Evolutionary conservation across 2,113 vertebrate species (phyloP), one percentile per base, ranked within the genome.

Genomic region (Grus americana): DNA sequence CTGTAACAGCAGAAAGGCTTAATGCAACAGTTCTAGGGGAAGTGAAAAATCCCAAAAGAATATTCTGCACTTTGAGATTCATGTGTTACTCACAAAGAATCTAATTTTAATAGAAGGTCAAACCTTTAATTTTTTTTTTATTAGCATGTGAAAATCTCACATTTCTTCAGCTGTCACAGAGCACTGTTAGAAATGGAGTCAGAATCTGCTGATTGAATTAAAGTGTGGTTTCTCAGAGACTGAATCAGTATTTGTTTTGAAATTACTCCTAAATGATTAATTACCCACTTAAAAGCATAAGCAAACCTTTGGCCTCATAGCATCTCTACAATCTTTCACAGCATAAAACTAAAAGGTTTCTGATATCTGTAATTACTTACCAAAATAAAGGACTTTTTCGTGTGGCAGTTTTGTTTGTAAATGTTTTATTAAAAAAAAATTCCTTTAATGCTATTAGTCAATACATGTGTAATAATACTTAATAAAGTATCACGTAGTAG

Each of bases 401-500:
- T 67, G 71, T 71, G 14, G 42, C 46, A 49, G 46, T 82, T 96
- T 95, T 96, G 65, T 96, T 97, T 96, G 93, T 97, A 98, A 98
- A 97, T 76, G 52, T 96, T 95, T 98, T 98, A 98, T 98, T 98
- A 80, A 72, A 92, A 95, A 95, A 94, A 72, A 63, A 44, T 52
- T 92, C 94, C 96, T 97, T 95, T 97, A 97, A 98, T 90, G 94
- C 90, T 98, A 96, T 96, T 97, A 94, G 78, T 94, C 90, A 97
- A 95, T 97, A 98, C 97, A 98, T 57, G 71, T 97, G 75, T 97
- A 97, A 95, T 98, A 98, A 98, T 98, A 98, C 97, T 98, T 96
- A 91, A 88, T 92, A 95, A 97, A 97, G 88, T 94, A 96, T 87
- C 76, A 55, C 27, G 9, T 95, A 80, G 58, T 71, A 96, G 79